Evolutionary conservation across 1,140 invertebrate genomes (phyloP).

Genomic region (Nasonia giraulti): DNA sequence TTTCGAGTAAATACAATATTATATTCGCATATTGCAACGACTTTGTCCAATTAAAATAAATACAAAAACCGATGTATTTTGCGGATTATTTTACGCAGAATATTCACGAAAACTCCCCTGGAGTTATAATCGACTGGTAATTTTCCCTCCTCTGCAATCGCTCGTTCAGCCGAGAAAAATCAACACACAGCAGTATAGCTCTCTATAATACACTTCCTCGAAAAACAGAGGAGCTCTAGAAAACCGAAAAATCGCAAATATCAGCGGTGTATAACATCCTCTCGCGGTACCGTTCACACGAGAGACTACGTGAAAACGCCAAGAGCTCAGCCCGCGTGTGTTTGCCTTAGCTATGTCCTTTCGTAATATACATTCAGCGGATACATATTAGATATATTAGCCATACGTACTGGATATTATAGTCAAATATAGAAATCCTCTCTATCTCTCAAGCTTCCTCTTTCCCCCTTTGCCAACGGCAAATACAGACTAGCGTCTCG

Average conservation of each 20-base stretch:
- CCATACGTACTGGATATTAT: slow-evolving; percentile 46
- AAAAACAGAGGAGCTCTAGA: too few relatives aligned
- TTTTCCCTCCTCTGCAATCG: neutral
- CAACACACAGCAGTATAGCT: neutral
- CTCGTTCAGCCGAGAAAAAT: neutral
- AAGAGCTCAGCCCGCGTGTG: neutral
- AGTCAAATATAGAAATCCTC: slow-evolving; percentile 45
- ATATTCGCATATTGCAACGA: too few relatives aligned
- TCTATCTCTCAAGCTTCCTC: neutral
- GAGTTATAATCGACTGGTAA: too few relatives aligned
- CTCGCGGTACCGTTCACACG: neutral
- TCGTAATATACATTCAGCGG: slow-evolving; percentile 17
- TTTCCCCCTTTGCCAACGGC: neutral
- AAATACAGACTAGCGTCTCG: slow-evolving; percentile 28
- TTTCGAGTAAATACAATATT: too few relatives aligned
- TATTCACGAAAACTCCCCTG: too few relatives aligned
- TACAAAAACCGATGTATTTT: too few relatives aligned
- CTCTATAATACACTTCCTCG: too few relatives aligned
- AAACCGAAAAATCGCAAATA: neutral
- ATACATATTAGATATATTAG: slow-evolving; percentile 49
- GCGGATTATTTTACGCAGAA: too few relatives aligned
- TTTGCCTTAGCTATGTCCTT: neutral
- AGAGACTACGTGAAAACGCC: neutral
- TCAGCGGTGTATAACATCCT: neutral
- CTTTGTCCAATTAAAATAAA: too few relatives aligned